A percentile compares a stretch with the other conserved stretches of the same genome.
phyloP scores from a whole-genome alignment of 1,140 invertebrate species.

The Microplitis mediator region DNA sequence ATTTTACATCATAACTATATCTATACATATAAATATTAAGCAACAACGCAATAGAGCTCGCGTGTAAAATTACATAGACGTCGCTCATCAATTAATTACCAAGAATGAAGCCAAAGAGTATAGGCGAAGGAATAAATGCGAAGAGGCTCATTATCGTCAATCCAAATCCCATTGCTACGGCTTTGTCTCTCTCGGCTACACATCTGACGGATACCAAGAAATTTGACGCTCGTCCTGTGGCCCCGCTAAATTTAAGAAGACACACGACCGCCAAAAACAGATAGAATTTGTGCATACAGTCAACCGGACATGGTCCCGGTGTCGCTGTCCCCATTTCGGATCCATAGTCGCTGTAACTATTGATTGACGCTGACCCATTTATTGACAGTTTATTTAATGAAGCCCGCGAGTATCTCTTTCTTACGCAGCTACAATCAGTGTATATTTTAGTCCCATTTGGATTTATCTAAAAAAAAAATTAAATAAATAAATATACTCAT shows the following conservation, averaged over 20 bases:
- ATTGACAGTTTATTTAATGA: conserved; percentile 29
- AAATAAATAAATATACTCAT: conserved; percentile 9
- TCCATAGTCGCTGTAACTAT: conserved; percentile 6
- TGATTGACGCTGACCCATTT: conserved; percentile 20
- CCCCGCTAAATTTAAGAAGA: conserved; percentile 70
- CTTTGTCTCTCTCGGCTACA: conserved; percentile 75
- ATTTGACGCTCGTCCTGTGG: conserved; percentile 72
- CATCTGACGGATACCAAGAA: conserved; percentile 73
- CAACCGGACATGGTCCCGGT: conserved; percentile 70
- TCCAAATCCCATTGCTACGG: conserved; percentile 73
- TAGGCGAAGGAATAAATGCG: conserved; percentile 75
- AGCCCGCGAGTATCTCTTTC: conserved; percentile 33
- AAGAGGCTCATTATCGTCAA: conserved; percentile 72
- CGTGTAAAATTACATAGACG: background rate
- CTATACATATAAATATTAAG: background rate
- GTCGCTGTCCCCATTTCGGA: conserved; percentile 57
- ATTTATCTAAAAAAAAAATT: conserved; percentile 36
- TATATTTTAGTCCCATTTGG: conserved; percentile 48
- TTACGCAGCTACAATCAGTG: conserved; percentile 66
- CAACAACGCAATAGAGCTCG: background rate
- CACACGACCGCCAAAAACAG: conserved; percentile 73
- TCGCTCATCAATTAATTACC: conserved; percentile 57
- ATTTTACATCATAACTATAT: background rate
- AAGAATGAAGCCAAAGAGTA: conserved; percentile 74
- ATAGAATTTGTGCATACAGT: conserved; percentile 71